Evolutionary conservation across 2,113 vertebrate genomes (phyloP), one percentile per base, ranked within the genome.

Genomic region (Muntiacus reevesi): DNA sequence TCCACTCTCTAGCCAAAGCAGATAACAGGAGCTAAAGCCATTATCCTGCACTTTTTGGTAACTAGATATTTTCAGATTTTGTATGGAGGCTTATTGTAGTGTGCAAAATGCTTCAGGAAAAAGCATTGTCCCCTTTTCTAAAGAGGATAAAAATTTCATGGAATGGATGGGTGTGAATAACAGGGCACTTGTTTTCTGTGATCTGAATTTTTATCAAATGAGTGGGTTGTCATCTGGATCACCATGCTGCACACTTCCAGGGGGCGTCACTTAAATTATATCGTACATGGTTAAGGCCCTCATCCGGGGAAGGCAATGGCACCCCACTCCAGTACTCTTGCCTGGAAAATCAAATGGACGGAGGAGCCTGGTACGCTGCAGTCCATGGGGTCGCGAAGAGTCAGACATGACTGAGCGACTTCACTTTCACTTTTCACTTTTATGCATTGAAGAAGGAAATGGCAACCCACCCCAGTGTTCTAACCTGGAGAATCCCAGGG

Each of bases 11-110:
- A 95, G 40, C 5, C 67, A 74, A 36, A 95, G 78, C 81, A 94
- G 96, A 97, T 98, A 98, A 98, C 50, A 89, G 82, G 16, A 27
- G 95, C 47, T 67, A 96, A 74, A 95, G 27, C 27, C 86, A 94
- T 98, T 97, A 97, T 36, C 40, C 57, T 89, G 60, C 83, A 95
- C 78, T 96, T 97, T 79, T 97, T 79, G 89, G 87, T 83, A 97
- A 94, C 17, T 95, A 96, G 60, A 14, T 95, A 95, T 36, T 98
- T 98, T 96, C 87, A 97, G 95, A 96, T 92, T 97, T 97, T 74
- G 64, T 92, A 59, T 82, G 84, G 83, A 64, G 47, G 57, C 45
- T 98, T 97, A 98, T 92, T 97, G 87, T 92, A 94, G 94, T 95
- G 91, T 76, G 54, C 89, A 98, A 98, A 98, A 94, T 93, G 33